Percentiles rank a stretch among this genome's conserved stretches.
Evolutionary conservation across 2,797 vertebrate genomes (phyloP).

Genomic region (Trachops cirrhosus): DNA sequence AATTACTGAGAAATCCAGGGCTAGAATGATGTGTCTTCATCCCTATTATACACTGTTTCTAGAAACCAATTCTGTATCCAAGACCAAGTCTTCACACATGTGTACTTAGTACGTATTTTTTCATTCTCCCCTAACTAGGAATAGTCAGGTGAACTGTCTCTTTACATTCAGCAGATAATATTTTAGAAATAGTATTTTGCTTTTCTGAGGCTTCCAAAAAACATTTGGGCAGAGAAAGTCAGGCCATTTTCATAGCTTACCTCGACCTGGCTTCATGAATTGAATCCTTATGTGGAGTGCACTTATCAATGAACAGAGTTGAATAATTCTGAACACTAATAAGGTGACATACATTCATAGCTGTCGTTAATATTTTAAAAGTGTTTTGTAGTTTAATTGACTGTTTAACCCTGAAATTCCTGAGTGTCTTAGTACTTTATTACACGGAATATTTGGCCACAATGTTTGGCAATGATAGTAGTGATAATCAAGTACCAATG

Average conservation of each 20-base stretch:
- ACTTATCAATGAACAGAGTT: not conserved
- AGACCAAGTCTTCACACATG: not conserved
- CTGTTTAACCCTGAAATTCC: not conserved
- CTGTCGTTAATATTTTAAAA: not conserved
- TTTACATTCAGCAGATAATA: not conserved
- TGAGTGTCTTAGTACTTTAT: not conserved
- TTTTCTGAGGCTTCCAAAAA: not conserved
- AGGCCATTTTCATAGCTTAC: not conserved
- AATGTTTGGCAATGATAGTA: not conserved
- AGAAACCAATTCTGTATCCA: not conserved
- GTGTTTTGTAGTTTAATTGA: not conserved
- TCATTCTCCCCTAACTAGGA: not conserved
- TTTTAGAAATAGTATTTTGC: not conserved
- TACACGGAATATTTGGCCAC: not conserved
- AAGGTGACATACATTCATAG: not conserved
- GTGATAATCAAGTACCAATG: not conserved
- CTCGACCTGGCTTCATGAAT: not conserved
- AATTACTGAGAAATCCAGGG: not conserved
- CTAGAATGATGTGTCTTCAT: not conserved
- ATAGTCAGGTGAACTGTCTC: not conserved
- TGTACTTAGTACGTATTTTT: not conserved
- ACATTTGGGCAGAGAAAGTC: not conserved
- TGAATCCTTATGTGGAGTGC: not conserved
- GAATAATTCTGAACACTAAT: not conserved
- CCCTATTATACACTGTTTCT: not conserved